A percentile compares a stretch with the other conserved stretches of the same genome.
Evolutionary conservation across 2,888 invertebrate species (phyloP).

Genomic region (Cistogaster globosa): DNA sequence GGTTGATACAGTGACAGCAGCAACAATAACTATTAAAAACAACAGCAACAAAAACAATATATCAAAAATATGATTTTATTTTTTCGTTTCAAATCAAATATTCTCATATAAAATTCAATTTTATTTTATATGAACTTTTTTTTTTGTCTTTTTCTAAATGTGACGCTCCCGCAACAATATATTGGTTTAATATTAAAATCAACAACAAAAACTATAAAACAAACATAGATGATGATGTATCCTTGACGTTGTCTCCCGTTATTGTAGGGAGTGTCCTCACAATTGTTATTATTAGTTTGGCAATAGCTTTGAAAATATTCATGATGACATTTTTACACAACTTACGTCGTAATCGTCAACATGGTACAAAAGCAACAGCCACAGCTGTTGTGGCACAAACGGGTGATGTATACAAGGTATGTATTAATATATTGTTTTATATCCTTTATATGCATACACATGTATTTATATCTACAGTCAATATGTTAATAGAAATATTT

Average conservation of each 20-base stretch:
- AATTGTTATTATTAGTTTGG: conserved; percentile 82
- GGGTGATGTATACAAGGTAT: conserved; percentile 82
- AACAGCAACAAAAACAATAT: conserved; percentile 10
- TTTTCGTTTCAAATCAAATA: conserved; percentile 32
- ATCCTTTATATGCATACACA: not conserved
- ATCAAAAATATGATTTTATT: conserved; percentile 1
- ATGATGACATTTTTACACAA: conserved; percentile 82
- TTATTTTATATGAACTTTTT: conserved; percentile 17
- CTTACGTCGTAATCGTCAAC: conserved; percentile 82
- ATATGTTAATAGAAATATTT: no score
- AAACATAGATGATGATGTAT: conserved; percentile 80
- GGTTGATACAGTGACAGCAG: conserved; percentile 59
- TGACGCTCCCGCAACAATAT: not conserved
- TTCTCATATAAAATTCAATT: conserved; percentile 38
- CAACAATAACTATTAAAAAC: conserved; percentile 28
- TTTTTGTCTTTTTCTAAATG: not conserved
- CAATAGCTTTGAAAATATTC: conserved; percentile 82
- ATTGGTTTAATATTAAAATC: conserved; percentile 35
- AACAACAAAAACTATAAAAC: conserved; percentile 27
- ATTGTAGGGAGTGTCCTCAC: conserved; percentile 83
- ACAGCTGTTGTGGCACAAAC: conserved; percentile 79
- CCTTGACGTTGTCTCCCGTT: conserved; percentile 82
- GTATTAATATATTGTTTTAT: conserved; percentile 55
- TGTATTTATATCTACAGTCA: not conserved
- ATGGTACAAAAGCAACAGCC: conserved; percentile 80